Base-by-base conservation (phyloP, 2,888 invertebrate species). In the Calameuta idolon region DNA sequence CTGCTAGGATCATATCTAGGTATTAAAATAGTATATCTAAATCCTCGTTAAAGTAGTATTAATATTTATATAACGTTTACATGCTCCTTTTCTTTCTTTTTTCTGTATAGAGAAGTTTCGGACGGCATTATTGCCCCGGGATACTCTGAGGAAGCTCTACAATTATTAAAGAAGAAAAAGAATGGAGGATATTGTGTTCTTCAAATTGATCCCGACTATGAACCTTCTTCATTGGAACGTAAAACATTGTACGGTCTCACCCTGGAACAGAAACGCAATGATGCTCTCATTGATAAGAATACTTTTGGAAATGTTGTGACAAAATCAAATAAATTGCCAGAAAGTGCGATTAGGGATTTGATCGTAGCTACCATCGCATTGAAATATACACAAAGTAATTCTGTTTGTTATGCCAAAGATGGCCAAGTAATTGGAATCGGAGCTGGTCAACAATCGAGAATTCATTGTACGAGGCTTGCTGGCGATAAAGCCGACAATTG, bases 71-170 rank as follows among this genome's bases (percentile, higher is more conserved):
- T 71, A 31, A 23, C 71, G 1, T 31, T 71, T 37, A 33, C 34
- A 78, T 33, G 74, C 30, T 76, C 74, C 35, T 23, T 30, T 33
- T 69, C 12, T 69, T 76, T 79, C 11, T 34, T 75, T 23, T 80
- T 76, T 31, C 2, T 79, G 11, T 69, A 11, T 69, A 90, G 96
- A 33, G 96, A 98, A 93, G 99, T 99, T 0, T 99, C 99, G 0
- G 99, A 99, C 92, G 99, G 99, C n/a, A 96, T 99, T 75, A 96
- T 99, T 85, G 99, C 99, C 0, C 99, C 99, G 0, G 97, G 96
- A 0, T 99, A 98, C 90, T 93, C 95, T 0, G 92, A 94, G 0
- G 96, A 96, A 85, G 99, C 99, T 2, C 91, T 99, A 69, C 95
- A 95, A 80, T 92, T 99, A 40, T 92, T 99, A 71, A 96, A 95